Evolutionary conservation across 2,797 vertebrate genomes (phyloP).

Genomic region (Centropyge bicolor): DNA sequence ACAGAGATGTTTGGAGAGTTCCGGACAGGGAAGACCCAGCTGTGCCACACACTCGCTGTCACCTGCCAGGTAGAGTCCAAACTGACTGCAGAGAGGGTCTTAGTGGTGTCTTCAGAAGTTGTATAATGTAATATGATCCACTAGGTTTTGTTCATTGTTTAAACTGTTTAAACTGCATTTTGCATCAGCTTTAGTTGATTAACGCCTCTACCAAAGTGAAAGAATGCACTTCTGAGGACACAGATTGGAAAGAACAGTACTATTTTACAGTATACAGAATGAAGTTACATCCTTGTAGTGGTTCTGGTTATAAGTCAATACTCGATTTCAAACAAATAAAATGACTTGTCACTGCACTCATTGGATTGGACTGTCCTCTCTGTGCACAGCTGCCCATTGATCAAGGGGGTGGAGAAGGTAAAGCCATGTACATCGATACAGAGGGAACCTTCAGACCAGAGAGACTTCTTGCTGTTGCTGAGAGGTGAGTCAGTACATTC

Average conservation of each 20-base stretch:
- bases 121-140: not conserved
- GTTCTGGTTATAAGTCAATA: not conserved
- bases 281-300: not conserved
- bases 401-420: constrained; percentile 95
- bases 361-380: not conserved
- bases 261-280: not conserved
- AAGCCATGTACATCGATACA: constrained; percentile 98
- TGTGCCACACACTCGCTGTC: constrained; percentile 97
- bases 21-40: constrained; percentile 96
- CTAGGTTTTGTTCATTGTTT: not conserved
- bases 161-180: not conserved
- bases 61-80: constrained; percentile 91
- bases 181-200: not conserved
- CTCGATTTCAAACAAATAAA: not conserved
- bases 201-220: not conserved
- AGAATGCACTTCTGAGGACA: not conserved
- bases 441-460: constrained; percentile 98
- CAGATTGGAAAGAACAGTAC: not conserved
- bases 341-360: not conserved
- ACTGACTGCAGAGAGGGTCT: not conserved
- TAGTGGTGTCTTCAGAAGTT: not conserved
- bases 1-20: constrained; percentile 99
- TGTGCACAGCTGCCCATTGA: constrained; percentile 92
- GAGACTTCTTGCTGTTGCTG: constrained; percentile 94
- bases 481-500: constrained; percentile 84